A percentile compares a stretch with the other conserved stretches of the same genome.
These are phyloP conservation scores for Henricia sp. DNA, from an alignment of 53 echinoderm and acorn worm species.

Conservation along the genomic window DNA sequence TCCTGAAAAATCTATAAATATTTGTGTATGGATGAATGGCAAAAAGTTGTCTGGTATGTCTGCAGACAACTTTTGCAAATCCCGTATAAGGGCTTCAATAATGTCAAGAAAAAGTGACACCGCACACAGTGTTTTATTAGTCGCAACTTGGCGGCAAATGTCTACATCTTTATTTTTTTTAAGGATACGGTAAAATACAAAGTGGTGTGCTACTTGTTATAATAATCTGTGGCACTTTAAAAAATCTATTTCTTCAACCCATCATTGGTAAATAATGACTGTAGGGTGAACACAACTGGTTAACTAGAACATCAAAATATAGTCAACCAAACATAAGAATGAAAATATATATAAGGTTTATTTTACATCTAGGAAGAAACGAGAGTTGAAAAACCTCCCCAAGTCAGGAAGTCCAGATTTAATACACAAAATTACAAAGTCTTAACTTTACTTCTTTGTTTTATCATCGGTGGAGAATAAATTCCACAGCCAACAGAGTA, in stretches of 20 bases:
- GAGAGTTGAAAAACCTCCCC: slow-evolving; percentile 16
- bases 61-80: too few species aligned
- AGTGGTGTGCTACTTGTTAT: slow-evolving; percentile 27
- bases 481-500: too few species aligned
- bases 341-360: slow-evolving; percentile 45
- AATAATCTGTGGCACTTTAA: slow-evolving; percentile 29
- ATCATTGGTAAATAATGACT: not conserved
- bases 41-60: too few species aligned
- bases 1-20: too few species aligned
- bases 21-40: too few species aligned
- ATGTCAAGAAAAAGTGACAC: too few species aligned
- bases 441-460: not conserved
- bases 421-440: not conserved
- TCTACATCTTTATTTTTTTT: slow-evolving; percentile 33
- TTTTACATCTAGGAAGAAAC: slow-evolving; percentile 58
- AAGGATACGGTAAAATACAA: slow-evolving; percentile 65
- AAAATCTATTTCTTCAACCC: not conserved
- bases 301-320: slow-evolving; percentile 40
- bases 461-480: too few species aligned
- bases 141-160: slow-evolving; percentile 56
- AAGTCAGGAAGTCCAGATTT: slow-evolving; percentile 29
- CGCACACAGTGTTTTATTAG: slow-evolving; percentile 29
- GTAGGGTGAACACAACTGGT: not conserved
- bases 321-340: slow-evolving; percentile 30
- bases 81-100: too few species aligned